Evolutionary conservation across 2,797 vertebrate genomes (phyloP).

Genomic region (Tiaroga cobitis): DNA sequence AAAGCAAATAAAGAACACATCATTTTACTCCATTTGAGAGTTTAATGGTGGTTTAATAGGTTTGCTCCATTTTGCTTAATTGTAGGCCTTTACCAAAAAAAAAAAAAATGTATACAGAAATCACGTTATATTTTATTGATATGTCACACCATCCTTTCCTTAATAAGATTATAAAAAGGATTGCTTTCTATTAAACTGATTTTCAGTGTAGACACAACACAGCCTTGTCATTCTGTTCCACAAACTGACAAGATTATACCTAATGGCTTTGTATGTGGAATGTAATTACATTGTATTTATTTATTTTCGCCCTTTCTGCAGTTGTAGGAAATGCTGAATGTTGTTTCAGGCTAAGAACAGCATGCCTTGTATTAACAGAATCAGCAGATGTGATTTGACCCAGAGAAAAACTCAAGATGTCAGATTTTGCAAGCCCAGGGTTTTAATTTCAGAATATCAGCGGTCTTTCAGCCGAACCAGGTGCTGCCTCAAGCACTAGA

Average conservation of each 20-base stretch:
- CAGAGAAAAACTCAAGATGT: slow-evolving; percentile 38
- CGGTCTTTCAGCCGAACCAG: slow-evolving; percentile 13
- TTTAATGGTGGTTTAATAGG: slow-evolving; percentile 4
- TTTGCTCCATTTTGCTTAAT: slow-evolving; percentile 15
- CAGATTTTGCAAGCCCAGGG: slow-evolving; percentile 43
- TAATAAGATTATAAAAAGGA: slow-evolving; percentile 20
- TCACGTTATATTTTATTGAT: slow-evolving; percentile 14
- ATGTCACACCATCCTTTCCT: slow-evolving; percentile 7
- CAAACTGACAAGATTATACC: slow-evolving; percentile 37
- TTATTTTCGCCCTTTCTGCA: slow-evolving; percentile 28
- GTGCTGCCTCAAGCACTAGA: slow-evolving; percentile 39
- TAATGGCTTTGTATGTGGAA: slow-evolving; percentile 20
- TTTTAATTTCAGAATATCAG: slow-evolving; percentile 54
- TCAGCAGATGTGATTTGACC: slow-evolving; percentile 54
- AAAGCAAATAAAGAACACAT: slow-evolving; percentile 7
- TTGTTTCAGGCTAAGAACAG: slow-evolving; percentile 57
- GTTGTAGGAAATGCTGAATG: slow-evolving; percentile 57
- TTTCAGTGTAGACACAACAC: neutral
- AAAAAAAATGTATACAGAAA: neutral
- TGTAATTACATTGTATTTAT: slow-evolving; percentile 52
- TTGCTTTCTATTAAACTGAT: slow-evolving; percentile 28
- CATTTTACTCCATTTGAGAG: slow-evolving; percentile 5
- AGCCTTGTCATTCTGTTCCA: slow-evolving; percentile 28
- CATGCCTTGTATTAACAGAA: slow-evolving; percentile 52
- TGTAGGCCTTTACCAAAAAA: neutral